Percentiles rank a stretch among this genome's conserved stretches.
These are phyloP conservation scores for Sycophila texana DNA, from an alignment of 2,888 invertebrate species.

Conservation along the genomic window DNA sequence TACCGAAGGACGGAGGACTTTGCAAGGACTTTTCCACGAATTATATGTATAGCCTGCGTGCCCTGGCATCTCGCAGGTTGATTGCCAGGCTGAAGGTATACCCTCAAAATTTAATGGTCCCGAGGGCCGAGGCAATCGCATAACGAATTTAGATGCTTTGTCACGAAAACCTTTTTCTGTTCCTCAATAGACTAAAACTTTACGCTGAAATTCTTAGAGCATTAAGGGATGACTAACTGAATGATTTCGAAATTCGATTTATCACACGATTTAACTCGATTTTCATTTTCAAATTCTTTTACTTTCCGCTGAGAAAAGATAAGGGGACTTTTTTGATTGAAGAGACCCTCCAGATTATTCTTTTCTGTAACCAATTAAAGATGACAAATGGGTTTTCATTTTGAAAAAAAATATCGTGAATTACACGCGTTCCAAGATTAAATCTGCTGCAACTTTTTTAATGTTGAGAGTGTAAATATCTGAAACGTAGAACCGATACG, in stretches of 20 bases:
- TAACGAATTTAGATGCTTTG: slow-evolving; percentile 37
- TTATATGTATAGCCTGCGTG: slow-evolving; percentile 5
- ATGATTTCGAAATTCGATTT: background rate
- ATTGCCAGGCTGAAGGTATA: background rate
- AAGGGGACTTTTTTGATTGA: too few relatives aligned
- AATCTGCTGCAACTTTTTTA: background rate
- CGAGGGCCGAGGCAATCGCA: slow-evolving; percentile 28
- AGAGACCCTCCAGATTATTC: too few relatives aligned
- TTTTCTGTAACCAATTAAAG: too few relatives aligned
- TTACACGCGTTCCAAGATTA: too few relatives aligned
- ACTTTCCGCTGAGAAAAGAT: background rate
- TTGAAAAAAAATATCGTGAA: too few relatives aligned
- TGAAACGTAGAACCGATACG: slow-evolving; percentile 11
- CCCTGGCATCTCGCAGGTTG: background rate
- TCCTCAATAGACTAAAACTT: background rate
- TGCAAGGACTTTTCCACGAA: slow-evolving; percentile 3
- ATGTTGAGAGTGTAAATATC: background rate
- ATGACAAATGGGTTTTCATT: too few relatives aligned
- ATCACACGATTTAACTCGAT: too few relatives aligned
- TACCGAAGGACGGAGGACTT: background rate
- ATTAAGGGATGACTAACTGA: background rate
- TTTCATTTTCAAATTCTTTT: background rate
- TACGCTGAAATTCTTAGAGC: background rate
- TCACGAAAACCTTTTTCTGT: slow-evolving; percentile 17
- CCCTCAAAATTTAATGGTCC: slow-evolving; percentile 28